Base-by-base conservation (phyloP, 2,888 invertebrate species). In the Mythimna vitellina region DNA sequence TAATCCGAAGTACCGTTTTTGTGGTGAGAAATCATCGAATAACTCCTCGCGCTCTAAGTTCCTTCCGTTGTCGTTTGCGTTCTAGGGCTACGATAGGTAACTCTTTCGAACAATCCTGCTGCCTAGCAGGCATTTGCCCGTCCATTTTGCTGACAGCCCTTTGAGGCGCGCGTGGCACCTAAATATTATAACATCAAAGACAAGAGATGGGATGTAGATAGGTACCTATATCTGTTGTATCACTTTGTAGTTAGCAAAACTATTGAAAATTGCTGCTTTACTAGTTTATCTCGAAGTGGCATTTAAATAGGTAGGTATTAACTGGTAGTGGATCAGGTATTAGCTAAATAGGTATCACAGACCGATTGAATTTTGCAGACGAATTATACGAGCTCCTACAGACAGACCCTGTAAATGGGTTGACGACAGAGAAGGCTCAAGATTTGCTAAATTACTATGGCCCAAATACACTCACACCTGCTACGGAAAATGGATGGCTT, bases 381-480 rank as follows among this genome's bases (percentile, higher is more conserved):
- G 90, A 92, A 20, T 89, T 95, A 66, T 95, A 88, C 70, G 83
- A 81, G 3, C 80, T 88, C 29, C 82, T 95, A 60, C 90, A 87
- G 32, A 94, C 96, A 9, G 89, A 95, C 75, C 95, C 95, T 12
- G 78, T 86, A 2, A 88, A 92, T 81, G 98, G 98, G n/a, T 90
- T 98, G 79, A 97, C 97, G 0, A 92, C 93, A 53, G 92, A 91
- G 5, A 95, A 96, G 83, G 98, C 98, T 0, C 93, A 95, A 4
- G 93, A 96, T 61, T 91, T 97, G 12, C 90, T 97, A 0, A 90
- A 93, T 17, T 96, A 96, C 83, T 96, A 97, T 78, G 98, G 98
- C 7, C 97, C 97, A 1, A 98, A 98, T 88, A 96, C 97, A 6
- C 93, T 98, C 38, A 97, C 98, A 0, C 98, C 98, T 2, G 97